Conservation (phyloP, 1,140 invertebrate genomes). For the Schlechtendalia chinensis region DNA sequence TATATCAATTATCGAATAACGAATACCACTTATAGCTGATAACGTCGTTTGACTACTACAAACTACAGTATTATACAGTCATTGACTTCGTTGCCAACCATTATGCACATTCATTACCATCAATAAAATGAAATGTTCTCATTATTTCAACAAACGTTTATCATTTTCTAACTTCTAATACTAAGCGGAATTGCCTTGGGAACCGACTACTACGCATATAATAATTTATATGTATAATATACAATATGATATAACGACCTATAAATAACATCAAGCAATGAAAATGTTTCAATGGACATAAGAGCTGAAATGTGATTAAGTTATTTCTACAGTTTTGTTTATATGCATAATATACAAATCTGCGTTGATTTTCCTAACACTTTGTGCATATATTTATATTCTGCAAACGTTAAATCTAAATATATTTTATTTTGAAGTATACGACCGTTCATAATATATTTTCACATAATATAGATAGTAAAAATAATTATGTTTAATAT, state of each 20-base stretch:
- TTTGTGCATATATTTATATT: neutral
- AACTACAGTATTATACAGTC: neutral
- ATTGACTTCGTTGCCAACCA: neutral
- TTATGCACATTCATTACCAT: neutral
- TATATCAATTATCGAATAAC: too few relatives aligned
- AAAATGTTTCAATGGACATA: neutral
- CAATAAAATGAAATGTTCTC: neutral
- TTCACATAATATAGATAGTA: too few relatives aligned
- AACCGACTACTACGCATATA: neutral
- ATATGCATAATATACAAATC: neutral
- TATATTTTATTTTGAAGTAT: neutral
- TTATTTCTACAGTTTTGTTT: neutral
- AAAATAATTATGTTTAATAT: too few relatives aligned
- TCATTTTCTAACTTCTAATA: slow-evolving; percentile 20
- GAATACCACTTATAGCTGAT: neutral
- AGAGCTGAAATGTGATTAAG: neutral
- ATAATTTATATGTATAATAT: slow-evolving; percentile 23
- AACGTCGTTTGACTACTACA: neutral
- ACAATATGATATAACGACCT: slow-evolving; percentile 10
- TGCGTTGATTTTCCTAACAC: neutral
- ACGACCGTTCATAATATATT: too few relatives aligned
- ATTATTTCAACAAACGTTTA: slow-evolving; percentile 20
- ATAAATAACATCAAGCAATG: slow-evolving; percentile 17
- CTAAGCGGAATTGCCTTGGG: neutral
- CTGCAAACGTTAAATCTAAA: neutral